Base-by-base conservation (phyloP, 2,113 vertebrate genomes). In the Ancistrus triradiatus region DNA sequence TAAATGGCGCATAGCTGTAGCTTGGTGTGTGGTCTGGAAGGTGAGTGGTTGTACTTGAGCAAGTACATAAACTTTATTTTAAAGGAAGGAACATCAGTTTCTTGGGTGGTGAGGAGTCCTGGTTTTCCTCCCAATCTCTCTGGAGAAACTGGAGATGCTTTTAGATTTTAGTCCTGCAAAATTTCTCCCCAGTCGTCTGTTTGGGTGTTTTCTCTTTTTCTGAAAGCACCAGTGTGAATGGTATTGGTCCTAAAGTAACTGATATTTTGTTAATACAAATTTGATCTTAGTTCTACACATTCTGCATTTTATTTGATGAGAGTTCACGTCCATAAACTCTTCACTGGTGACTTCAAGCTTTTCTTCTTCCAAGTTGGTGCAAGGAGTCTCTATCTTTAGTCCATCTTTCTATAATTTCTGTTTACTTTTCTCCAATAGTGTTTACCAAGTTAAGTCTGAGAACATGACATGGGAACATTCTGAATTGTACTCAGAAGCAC, bases 291-390 rank as follows among this genome's bases (percentile, higher is more conserved):
- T 51, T n/a, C n/a, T n/a, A n/a, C n/a, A n/a, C n/a, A n/a, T n/a
- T n/a, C n/a, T n/a, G n/a, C n/a, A n/a, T n/a, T n/a, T n/a, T n/a
- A n/a, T n/a, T n/a, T n/a, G n/a, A n/a, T n/a, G n/a, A n/a, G n/a
- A n/a, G n/a, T n/a, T n/a, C 14, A 42, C 48, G 42, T 55, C 38
- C 52, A 40, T 28, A 47, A 52, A 70, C 35, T 51, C 63, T 62
- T 70, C 64, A 71, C 73, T 73, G 73, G 76, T 78, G 76, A 67
- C 73, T 75, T 78, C 56, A 63, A 73, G 21, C 52, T 37, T 53
- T 68, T 56, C 43, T 28, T 59, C 38, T 58, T 62, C 47, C 67
- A 63, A 59, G 38, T 53, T 60, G 56, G 64, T 74, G 22, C n/a
- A 68, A 13, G 14, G 55, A 49, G 25, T 63, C 46, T 55, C 31